phyloP scores from a whole-genome alignment of 2,797 vertebrate species.

The Astyanax mexicanus region DNA sequence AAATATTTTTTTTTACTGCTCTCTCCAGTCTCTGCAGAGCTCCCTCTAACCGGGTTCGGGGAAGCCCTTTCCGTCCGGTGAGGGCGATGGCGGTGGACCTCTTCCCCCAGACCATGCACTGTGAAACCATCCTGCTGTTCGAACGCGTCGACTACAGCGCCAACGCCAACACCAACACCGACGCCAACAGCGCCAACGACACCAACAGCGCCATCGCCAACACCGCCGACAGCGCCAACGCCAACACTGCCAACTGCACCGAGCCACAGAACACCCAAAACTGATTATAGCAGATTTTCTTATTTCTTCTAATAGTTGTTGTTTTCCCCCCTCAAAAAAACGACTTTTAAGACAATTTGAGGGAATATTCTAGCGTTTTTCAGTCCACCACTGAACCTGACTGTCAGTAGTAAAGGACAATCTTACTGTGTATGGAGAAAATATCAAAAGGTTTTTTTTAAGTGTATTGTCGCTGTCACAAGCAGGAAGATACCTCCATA shows the following conservation, averaged over 20 bases:
- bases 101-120: constrained; percentile 95
- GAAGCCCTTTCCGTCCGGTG: constrained; percentile 86
- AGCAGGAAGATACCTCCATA: no score
- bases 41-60: constrained; percentile 93
- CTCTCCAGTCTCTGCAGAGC: constrained; percentile 88
- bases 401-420: no score
- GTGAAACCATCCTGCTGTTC: constrained; percentile 90
- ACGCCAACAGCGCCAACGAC: constrained; percentile 73
- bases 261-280: constrained; percentile 26
- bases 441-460: no score
- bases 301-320: no score
- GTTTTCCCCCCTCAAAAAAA: no score
- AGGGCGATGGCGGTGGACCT: constrained; percentile 91
- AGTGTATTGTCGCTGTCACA: no score
- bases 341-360: no score
- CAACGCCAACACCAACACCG: constrained; percentile 61
- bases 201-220: constrained; percentile 62
- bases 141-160: constrained; percentile 83
- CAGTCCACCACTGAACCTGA: no score
- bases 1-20: no score
- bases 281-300: no score
- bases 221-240: constrained; percentile 70
- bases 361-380: no score
- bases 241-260: constrained; percentile 44
- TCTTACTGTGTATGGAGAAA: no score